phyloP scores from a whole-genome alignment of 2,888 invertebrate genomes.

The Cylindroiulus punctatus region DNA sequence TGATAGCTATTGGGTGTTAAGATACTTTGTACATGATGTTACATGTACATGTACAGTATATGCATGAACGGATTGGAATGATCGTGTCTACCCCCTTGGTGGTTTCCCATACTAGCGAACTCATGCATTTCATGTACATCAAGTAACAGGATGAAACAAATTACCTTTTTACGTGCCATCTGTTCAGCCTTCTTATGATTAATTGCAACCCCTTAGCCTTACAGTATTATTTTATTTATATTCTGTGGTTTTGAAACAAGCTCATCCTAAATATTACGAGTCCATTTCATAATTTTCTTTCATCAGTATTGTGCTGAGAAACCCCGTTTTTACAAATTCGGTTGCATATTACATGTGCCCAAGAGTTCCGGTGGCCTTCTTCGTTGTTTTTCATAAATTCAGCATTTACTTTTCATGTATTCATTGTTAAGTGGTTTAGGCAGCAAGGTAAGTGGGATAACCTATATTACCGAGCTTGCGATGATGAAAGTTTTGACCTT shows the following conservation, averaged over 20 bases:
- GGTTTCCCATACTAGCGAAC: too few relatives aligned
- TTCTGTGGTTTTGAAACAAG: background rate
- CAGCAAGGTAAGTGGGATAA: background rate
- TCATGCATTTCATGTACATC: background rate
- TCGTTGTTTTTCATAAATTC: background rate
- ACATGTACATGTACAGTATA: background rate
- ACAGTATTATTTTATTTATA: background rate
- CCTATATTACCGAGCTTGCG: background rate
- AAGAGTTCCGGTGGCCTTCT: background rate
- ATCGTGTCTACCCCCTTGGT: too few relatives aligned
- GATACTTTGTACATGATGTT: background rate
- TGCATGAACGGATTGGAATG: background rate
- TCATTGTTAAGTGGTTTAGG: background rate
- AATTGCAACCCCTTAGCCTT: background rate
- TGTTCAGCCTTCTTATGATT: too few relatives aligned
- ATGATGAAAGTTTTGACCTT: slow-evolving; percentile 24
- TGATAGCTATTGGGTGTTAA: too few relatives aligned
- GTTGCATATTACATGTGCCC: background rate
- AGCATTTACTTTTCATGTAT: background rate
- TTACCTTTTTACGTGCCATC: background rate
- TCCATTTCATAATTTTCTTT: background rate
- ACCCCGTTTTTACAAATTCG: background rate
- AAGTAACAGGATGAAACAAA: background rate
- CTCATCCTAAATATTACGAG: background rate
- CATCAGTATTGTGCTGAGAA: background rate